Conservation (phyloP, 2,797 vertebrate species). For the Sparidentex hasta region DNA sequence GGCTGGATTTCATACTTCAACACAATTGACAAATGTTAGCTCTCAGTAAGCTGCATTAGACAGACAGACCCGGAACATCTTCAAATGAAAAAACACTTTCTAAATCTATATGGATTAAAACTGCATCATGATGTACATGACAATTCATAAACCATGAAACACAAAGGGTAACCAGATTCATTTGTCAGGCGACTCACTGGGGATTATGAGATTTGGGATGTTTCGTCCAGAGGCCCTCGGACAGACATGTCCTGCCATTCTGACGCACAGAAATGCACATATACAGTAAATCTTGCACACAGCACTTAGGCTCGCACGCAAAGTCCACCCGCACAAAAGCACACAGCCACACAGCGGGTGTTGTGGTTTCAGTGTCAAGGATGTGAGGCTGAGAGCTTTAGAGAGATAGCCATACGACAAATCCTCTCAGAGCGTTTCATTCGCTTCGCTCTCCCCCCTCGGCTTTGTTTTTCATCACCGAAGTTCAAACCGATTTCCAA, state of each 20-base stretch:
- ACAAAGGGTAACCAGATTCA: slow-evolving; percentile 54
- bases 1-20: background rate
- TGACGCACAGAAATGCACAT: slow-evolving; percentile 3
- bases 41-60: slow-evolving; percentile 22
- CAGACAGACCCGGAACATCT: slow-evolving; percentile 6
- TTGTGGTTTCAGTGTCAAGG: background rate
- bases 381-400: slow-evolving; percentile 29
- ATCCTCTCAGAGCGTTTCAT: slow-evolving; percentile 18
- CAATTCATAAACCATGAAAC: slow-evolving; percentile 22
- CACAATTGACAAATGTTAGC: slow-evolving; percentile 29
- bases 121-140: slow-evolving; percentile 12
- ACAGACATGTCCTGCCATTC: slow-evolving; percentile 37
- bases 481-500: background rate
- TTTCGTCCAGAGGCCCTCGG: slow-evolving; percentile 43
- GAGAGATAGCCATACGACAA: slow-evolving; percentile 12
- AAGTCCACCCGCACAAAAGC: background rate
- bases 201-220: slow-evolving; percentile 75
- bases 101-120: slow-evolving; percentile 50
- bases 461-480: background rate
- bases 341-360: background rate
- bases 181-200: slow-evolving; percentile 52
- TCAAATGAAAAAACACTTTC: slow-evolving; percentile 25
- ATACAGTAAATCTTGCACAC: background rate
- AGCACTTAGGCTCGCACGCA: slow-evolving; percentile 15
- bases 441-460: background rate